Percentiles rank a stretch among this genome's conserved stretches.
phyloP scores from a whole-genome alignment of 2,797 vertebrate species.

The Bufotes viridis region DNA sequence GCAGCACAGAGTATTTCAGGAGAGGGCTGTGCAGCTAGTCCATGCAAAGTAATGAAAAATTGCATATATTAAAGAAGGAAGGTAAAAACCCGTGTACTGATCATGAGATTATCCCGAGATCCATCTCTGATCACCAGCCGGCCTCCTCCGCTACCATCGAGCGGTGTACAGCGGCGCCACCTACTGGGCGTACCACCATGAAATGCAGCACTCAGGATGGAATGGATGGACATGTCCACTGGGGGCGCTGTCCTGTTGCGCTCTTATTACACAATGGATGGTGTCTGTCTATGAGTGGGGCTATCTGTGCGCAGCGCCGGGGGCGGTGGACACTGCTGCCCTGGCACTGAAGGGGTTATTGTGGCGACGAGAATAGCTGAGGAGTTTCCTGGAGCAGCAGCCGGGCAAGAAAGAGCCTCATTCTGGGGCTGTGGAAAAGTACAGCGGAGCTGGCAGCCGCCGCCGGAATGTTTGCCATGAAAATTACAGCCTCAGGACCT shows the following conservation, averaged over 20 bases:
- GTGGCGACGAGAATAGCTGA: conserved; percentile 10
- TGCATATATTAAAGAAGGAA: neutral
- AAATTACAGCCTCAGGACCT: conserved; percentile 51
- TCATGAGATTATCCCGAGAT: neutral
- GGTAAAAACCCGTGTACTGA: neutral
- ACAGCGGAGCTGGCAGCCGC: conserved; percentile 49
- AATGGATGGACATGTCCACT: too few species aligned
- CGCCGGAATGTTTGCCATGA: conserved; percentile 50
- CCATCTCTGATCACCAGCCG: neutral
- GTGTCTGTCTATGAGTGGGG: neutral
- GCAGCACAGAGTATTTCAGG: neutral
- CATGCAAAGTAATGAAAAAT: neutral
- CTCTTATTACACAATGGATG: neutral
- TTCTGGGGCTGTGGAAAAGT: conserved; percentile 59
- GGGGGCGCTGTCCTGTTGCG: neutral
- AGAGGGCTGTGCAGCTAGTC: neutral
- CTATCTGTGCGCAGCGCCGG: too few species aligned
- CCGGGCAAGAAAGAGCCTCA: conserved; percentile 47
- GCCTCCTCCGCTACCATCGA: neutral
- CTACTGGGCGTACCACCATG: neutral
- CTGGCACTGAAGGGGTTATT: conserved; percentile 15
- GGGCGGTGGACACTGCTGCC: too few species aligned
- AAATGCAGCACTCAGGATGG: too few species aligned
- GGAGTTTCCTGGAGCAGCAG: conserved; percentile 42
- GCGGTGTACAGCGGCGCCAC: neutral